phyloP scores from a whole-genome alignment of 2,113 vertebrate species.

The Triplophysa siluroides region DNA sequence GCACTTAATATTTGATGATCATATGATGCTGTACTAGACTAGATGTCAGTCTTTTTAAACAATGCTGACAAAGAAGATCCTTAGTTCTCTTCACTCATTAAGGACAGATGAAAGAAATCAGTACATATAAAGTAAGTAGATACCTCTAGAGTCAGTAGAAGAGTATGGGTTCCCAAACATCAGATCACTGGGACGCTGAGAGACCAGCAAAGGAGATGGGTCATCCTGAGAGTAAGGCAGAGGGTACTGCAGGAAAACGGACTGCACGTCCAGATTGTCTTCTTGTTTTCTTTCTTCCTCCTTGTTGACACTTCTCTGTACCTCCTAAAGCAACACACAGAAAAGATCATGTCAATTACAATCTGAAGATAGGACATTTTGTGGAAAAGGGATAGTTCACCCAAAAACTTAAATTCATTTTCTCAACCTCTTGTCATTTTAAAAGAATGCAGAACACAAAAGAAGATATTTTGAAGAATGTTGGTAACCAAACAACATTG shows the following conservation, averaged over 20 bases:
- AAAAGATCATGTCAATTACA: background rate
- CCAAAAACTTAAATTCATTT: too few relatives aligned
- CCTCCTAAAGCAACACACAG: constrained; percentile 71
- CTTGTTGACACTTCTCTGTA: constrained; percentile 72
- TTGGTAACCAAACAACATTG: too few relatives aligned
- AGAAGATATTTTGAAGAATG: too few relatives aligned
- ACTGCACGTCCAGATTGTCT: constrained; percentile 67
- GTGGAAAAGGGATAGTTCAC: too few relatives aligned
- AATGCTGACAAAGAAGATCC: too few relatives aligned
- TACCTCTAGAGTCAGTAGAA: constrained; percentile 82
- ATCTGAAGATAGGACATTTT: too few relatives aligned
- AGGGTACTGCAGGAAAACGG: constrained; percentile 77
- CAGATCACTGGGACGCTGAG: constrained; percentile 80
- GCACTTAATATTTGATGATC: too few relatives aligned
- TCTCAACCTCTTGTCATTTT: too few relatives aligned
- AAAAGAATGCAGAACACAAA: too few relatives aligned
- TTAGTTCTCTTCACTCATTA: background rate
- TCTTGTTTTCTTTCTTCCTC: constrained; percentile 70
- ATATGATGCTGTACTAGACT: too few relatives aligned
- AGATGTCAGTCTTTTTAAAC: too few relatives aligned
- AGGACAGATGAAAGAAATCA: too few relatives aligned
- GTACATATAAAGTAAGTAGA: background rate
- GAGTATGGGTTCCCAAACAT: constrained; percentile 93
- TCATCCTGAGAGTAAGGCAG: constrained; percentile 79
- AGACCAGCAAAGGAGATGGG: constrained; percentile 75